Evolutionary conservation across 2,113 vertebrate genomes (phyloP).

Genomic region (Psophia crepitans): DNA sequence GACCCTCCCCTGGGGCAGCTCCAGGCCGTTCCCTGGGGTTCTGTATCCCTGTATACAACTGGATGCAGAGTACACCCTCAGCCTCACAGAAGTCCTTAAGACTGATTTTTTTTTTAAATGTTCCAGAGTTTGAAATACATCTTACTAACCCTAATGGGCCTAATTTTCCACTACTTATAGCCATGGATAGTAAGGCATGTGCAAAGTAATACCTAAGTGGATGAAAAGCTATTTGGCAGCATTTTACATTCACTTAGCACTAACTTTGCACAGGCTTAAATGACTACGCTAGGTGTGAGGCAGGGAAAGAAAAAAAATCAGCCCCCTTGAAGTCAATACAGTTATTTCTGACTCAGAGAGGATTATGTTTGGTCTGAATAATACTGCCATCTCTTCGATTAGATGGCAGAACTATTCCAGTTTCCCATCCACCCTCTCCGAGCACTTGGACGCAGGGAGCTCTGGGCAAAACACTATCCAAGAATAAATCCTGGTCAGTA

Average conservation of each 20-base stretch:
- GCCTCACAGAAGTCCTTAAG: not conserved
- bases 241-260: not conserved
- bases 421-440: not conserved
- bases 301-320: not conserved
- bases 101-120: not conserved
- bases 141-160: not conserved
- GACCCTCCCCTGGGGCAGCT: too few species aligned
- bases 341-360: not conserved
- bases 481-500: not conserved
- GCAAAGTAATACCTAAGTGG: not conserved
- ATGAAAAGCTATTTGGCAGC: not conserved
- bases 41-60: rapidly evolving
- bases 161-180: not conserved
- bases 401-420: not conserved
- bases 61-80: rapidly evolving
- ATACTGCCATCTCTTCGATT: not conserved
- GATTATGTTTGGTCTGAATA: not conserved
- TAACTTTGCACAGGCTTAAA: not conserved
- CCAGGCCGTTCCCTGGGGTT: too few species aligned
- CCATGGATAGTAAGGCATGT: not conserved
- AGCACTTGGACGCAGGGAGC: not conserved
- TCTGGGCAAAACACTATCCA: not conserved
- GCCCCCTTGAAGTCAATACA: not conserved
- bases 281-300: not conserved
- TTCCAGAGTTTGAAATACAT: not conserved